Base-by-base conservation (phyloP, 2,888 invertebrate species). In the Pyrrhia umbra region DNA sequence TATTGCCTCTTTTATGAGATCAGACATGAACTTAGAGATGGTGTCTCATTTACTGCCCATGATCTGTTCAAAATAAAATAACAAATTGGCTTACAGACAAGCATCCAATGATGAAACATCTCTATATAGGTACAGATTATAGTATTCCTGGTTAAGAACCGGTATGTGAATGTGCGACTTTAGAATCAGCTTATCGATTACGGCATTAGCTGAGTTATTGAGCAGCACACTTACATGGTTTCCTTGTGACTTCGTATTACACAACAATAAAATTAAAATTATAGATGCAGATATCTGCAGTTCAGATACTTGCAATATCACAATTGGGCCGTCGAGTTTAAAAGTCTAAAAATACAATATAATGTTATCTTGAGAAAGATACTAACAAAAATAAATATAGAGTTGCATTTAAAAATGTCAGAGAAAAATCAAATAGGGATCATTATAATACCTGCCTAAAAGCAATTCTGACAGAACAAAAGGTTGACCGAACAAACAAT, bases 141-240 rank as follows among this genome's bases (percentile, higher is more conserved):
- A 21, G 16, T 49, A 18, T 16, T 42, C 21, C 25, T 20, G 8
- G 25, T 55, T 42, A n/a, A 34, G 30, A 40, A 45, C 58, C 10
- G 13, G 39, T 55, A 13, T 30, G 30, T 59, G 51, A 52, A 67
- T 45, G 43, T 23, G 25, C 61, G 58, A 57, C 62, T 54, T 58
- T 13, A 49, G 51, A 63, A 68, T 64, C 57, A 51, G 46, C 68
- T 57, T 74, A 84, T 81, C 73, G 81, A 84, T 82, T 75, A 74
- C 46, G 46, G 74, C 54, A 74, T 77, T 79, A 78, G 49, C 34
- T 63, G 47, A 55, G 60, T 69, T 61, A 65, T 63, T 72, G 59
- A 72, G 63, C 68, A 67, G 45, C 40, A 43, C 63, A 68, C 49
- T 75, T 58, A 40, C 79, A 71, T 0, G 85, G 85, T 61, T 82